Conservation (phyloP, 2,888 invertebrate genomes). For the Drosophila prostipennis region DNA sequence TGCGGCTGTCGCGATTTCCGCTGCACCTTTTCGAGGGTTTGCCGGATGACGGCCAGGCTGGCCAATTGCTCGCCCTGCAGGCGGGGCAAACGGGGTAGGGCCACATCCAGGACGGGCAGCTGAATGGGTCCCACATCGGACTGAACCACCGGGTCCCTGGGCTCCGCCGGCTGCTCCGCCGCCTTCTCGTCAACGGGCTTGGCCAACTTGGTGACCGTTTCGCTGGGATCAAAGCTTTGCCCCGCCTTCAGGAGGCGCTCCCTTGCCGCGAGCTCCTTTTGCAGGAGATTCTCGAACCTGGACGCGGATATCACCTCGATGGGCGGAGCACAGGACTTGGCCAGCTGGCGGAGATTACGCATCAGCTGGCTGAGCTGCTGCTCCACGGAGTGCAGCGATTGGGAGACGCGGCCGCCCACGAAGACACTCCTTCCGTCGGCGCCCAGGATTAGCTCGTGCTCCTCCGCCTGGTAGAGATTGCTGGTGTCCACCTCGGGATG, state of each 20-base stretch:
- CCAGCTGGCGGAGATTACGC: conserved; percentile 28
- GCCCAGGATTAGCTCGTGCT: conserved; percentile 35
- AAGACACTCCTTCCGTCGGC: conserved; percentile 47
- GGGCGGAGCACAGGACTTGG: conserved; percentile 57
- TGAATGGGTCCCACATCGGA: conserved; percentile 46
- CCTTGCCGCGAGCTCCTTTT: conserved; percentile 43
- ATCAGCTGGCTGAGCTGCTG: conserved; percentile 44
- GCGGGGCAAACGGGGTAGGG: conserved; percentile 48
- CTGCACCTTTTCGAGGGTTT: conserved; percentile 41
- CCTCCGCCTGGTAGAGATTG: conserved; percentile 32
- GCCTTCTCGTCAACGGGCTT: conserved; percentile 3
- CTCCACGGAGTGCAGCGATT: conserved; percentile 44
- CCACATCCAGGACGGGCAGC: conserved; percentile 33
- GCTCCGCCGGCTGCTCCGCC: not conserved
- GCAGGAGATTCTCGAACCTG: conserved; percentile 40
- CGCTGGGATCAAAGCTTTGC: conserved; percentile 14
- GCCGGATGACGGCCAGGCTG: conserved; percentile 52
- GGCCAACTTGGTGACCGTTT: conserved; percentile 29
- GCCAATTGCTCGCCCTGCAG: conserved; percentile 57
- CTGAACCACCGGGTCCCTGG: conserved; percentile 9
- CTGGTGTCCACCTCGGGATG: conserved; percentile 37
- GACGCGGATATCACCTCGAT: conserved; percentile 48
- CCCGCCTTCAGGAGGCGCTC: conserved; percentile 45
- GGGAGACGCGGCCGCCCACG: conserved; percentile 48
- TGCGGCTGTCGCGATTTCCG: conserved; percentile 17